Percentiles rank a stretch among this genome's conserved stretches.
phyloP scores from a whole-genome alignment of 1,140 invertebrate genomes.

The Bilobella aurantiaca region DNA sequence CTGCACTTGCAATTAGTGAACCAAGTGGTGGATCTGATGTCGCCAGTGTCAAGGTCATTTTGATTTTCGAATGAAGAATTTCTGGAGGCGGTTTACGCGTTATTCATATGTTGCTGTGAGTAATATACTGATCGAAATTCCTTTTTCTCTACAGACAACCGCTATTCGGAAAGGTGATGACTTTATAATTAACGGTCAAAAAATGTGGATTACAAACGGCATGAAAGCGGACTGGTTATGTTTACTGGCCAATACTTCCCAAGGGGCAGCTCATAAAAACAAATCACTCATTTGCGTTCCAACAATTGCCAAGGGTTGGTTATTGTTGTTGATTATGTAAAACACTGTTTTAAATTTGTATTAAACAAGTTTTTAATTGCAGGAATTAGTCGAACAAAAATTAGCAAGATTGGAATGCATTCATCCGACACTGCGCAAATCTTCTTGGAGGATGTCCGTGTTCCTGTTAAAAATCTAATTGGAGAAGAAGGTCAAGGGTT shows the following conservation, averaged over 20 bases:
- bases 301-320: conserved; percentile 46
- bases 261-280: conserved; percentile 41
- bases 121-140: conserved; percentile 1
- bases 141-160: conserved; percentile 42
- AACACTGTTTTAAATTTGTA: neutral
- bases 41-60: conserved; percentile 41
- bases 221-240: conserved; percentile 51
- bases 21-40: conserved; percentile 50
- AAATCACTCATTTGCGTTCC: conserved; percentile 53
- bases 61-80: no score
- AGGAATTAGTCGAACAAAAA: conserved; percentile 39
- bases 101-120: neutral
- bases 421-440: conserved; percentile 51
- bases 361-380: conserved; percentile 2
- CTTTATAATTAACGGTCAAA: conserved; percentile 49
- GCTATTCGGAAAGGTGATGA: conserved; percentile 45
- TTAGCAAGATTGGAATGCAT: conserved; percentile 49
- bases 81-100: no score
- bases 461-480: conserved; percentile 47
- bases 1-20: conserved; percentile 51
- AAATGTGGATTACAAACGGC: conserved; percentile 53
- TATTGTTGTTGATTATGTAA: no score
- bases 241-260: conserved; percentile 46
- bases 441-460: conserved; percentile 50
- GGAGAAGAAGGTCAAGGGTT: conserved; percentile 53